These are phyloP conservation scores for Emydura subglobosa DNA, from an alignment of 2,113 vertebrate species.

Conservation along the genomic window DNA sequence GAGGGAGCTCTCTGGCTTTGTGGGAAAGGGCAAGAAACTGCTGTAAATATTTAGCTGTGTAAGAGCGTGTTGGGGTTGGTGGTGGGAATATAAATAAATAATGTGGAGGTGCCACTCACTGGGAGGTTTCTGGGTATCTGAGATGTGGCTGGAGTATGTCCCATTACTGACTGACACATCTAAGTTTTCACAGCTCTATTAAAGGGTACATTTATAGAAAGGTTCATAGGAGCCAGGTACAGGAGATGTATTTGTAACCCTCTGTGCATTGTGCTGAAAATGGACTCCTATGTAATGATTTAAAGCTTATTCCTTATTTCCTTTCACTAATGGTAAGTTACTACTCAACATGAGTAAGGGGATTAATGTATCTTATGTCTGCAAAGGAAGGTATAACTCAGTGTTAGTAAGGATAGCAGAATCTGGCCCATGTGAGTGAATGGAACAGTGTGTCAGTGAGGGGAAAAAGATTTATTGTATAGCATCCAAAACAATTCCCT, in stretches of 20 bases:
- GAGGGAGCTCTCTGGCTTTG: background rate
- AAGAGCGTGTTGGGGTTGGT: background rate
- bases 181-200: background rate
- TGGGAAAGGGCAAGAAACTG: background rate
- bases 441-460: background rate
- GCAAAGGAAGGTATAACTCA: background rate
- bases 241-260: background rate
- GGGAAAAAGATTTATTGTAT: background rate
- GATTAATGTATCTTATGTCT: background rate
- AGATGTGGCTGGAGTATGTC: background rate
- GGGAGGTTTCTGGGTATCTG: background rate
- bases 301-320: slow-evolving; percentile 19
- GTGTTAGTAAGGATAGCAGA: background rate
- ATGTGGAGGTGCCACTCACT: background rate
- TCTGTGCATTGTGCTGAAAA: rapidly evolving
- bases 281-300: background rate
- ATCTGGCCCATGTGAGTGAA: background rate
- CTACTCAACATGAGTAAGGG: too few relatives aligned
- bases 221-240: background rate
- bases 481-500: background rate
- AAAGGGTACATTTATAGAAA: background rate
- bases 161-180: background rate
- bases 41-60: background rate
- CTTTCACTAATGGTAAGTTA: background rate
- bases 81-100: background rate